A percentile compares a stretch with the other conserved stretches of the same genome.
phyloP scores from a whole-genome alignment of 2,888 invertebrate genomes.

The Athrips mouffetella region DNA sequence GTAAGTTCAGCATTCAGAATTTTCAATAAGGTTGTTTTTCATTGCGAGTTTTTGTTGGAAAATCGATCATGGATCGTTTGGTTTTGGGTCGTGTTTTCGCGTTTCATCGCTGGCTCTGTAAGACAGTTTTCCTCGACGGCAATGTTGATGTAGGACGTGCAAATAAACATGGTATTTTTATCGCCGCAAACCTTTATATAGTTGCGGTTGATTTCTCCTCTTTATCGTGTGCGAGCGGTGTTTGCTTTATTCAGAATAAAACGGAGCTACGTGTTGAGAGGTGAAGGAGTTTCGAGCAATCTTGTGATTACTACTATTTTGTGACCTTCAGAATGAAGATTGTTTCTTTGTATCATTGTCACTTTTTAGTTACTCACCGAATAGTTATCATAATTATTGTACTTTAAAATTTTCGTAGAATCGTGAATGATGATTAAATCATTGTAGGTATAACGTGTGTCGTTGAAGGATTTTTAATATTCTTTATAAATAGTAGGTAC shows the following conservation, averaged over 20 bases:
- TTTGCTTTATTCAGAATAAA: conserved; percentile 75
- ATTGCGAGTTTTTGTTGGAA: conserved; percentile 33
- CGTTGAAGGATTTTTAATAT: no score
- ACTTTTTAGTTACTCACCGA: not conserved
- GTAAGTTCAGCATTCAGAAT: conserved; percentile 53
- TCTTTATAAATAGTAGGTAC: no score
- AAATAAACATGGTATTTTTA: conserved; percentile 79
- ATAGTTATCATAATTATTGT: not conserved
- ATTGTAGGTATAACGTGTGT: no score
- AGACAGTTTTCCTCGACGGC: conserved; percentile 49
- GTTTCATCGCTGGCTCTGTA: conserved; percentile 34
- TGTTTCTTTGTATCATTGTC: not conserved
- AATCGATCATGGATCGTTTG: conserved; percentile 46
- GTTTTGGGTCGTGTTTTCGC: conserved; percentile 45
- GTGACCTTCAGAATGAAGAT: conserved; percentile 5
- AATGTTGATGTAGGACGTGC: conserved; percentile 74
- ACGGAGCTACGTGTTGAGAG: conserved; percentile 57
- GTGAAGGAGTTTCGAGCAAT: conserved; percentile 49
- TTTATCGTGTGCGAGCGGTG: conserved; percentile 72
- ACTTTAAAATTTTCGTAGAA: not conserved
- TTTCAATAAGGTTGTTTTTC: conserved; percentile 42
- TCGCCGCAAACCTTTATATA: conserved; percentile 76
- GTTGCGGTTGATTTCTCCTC: conserved; percentile 76
- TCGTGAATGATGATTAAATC: no score
- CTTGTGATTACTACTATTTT: conserved; percentile 25